phyloP scores from a whole-genome alignment of 1,140 invertebrate genomes.

The Spodoptera frugiperda region DNA sequence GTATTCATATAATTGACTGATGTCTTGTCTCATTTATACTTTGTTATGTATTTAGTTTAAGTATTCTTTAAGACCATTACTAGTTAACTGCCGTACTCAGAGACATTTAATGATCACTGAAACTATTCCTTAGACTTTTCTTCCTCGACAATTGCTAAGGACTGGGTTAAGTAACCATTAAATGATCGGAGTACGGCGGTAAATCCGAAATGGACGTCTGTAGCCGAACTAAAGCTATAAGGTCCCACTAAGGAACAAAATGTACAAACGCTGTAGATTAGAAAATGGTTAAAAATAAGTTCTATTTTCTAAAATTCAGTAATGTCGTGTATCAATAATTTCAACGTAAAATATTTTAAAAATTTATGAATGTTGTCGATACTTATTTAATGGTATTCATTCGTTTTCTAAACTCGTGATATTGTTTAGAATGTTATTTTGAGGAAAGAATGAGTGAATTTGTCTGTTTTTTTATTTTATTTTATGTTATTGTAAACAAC shows the following conservation, averaged over 20 bases:
- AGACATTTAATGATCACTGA: too few species aligned
- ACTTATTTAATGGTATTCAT: constrained; percentile 5
- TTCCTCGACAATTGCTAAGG: too few species aligned
- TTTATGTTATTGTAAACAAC: not conserved
- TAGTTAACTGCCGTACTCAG: not conserved
- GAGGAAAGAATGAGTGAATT: not conserved
- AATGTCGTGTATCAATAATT: not conserved
- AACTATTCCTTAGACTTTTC: too few species aligned
- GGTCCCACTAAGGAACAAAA: not conserved
- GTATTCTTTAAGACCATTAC: constrained; percentile 23
- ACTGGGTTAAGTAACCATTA: too few species aligned
- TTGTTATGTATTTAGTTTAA: constrained; percentile 32
- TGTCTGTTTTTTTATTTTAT: not conserved
- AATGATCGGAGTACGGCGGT: too few species aligned
- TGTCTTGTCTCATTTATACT: constrained; percentile 31
- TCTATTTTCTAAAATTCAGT: constrained; percentile 43
- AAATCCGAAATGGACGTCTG: constrained; percentile 42
- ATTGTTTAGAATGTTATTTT: constrained; percentile 14
- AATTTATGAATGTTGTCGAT: not conserved
- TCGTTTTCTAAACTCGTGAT: not conserved
- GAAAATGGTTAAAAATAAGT: constrained; percentile 28
- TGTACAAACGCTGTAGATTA: constrained; percentile 41
- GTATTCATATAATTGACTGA: constrained; percentile 27
- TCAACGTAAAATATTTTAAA: not conserved
- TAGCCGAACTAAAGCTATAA: constrained; percentile 33